Evolutionary conservation across 64 coral and sea anemone genomes (phyloP), one percentile per base, ranked within the genome.

Genomic region (Dendrophyllia cribrosa): DNA sequence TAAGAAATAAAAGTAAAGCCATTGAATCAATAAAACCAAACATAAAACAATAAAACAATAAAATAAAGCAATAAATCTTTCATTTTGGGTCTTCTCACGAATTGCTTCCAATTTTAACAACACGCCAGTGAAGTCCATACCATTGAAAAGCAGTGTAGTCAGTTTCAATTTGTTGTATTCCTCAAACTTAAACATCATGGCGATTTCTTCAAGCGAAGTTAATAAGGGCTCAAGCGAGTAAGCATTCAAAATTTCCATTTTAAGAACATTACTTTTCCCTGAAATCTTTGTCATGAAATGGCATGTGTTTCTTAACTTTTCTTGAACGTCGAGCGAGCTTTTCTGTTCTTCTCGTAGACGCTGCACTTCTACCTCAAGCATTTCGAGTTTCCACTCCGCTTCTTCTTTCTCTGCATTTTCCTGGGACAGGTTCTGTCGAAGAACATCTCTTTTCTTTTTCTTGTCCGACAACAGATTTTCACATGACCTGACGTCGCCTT

Each of bases 211-310:
- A 9, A 61, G 9, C 9, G 59, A 16, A 12, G 59, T 61, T 0
- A 61, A 16, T 2, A 61, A 61, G 0, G 59, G 59, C 16, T 61
- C 59, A 9, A 61, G 16, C 9, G 59, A 61, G 59, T 61, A 61
- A 9, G 59, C 51, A 63, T 14, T 6, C 14, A 2, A 3, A 10
- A 10, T 13, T 63, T 83, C 79, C 7, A 13, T 59, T 7, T 83
- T 83, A 12, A 83, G 44, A 13, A 83, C 79, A 2, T 45, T 7
- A 43, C 53, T 83, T 83, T 59, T 83, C 14, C 79, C 53, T 51
- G 6, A 83, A 59, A 83, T 83, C 1, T 17, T 83, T 59, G 79
- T 61, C 79, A 83, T 19, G 21, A 83, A 16, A 45, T 60, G 50
- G 59, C 58, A 63, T 4, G 53, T 83, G 20, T 15, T 10, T 43